Conservation (phyloP, 1,140 invertebrate species). For the Drosophila pruinosa region DNA sequence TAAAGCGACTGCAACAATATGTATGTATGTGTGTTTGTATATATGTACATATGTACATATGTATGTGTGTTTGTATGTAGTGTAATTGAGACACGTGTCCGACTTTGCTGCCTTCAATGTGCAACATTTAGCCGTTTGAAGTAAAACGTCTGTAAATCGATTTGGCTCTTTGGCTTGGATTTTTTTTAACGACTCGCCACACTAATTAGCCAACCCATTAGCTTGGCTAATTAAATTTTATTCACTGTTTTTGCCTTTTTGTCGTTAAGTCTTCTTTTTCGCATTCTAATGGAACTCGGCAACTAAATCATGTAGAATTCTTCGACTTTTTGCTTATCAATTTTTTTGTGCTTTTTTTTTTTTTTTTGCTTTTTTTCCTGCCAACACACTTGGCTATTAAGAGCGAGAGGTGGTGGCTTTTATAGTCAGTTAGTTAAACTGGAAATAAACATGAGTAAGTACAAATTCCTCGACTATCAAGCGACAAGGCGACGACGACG, state of each 20-base stretch:
- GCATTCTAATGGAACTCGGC: conserved; percentile 12
- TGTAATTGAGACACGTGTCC: conserved; percentile 58
- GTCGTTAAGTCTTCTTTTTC: conserved; percentile 3
- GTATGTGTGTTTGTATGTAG: neutral
- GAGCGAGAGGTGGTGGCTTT: conserved; percentile 23
- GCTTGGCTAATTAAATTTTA: conserved; percentile 62
- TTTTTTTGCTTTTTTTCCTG: neutral
- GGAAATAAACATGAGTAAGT: conserved; percentile 76
- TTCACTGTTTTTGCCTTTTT: conserved; percentile 27
- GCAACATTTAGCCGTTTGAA: neutral
- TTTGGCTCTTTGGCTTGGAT: conserved; percentile 40
- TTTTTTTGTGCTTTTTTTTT: conserved; percentile 18
- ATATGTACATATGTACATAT: too few species aligned
- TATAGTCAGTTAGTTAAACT: conserved; percentile 70
- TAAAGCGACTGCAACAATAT: neutral
- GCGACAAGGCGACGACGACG: conserved; percentile 37
- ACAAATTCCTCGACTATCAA: conserved; percentile 68
- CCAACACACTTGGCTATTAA: conserved; percentile 12
- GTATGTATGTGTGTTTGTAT: neutral
- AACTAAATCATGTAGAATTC: conserved; percentile 10
- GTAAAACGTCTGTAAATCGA: conserved; percentile 50
- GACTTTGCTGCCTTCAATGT: conserved; percentile 14
- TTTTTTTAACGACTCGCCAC: conserved; percentile 49
- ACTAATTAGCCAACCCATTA: conserved; percentile 69
- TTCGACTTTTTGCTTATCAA: conserved; percentile 21